Base-by-base conservation (phyloP, 2,113 vertebrate genomes). In the Mandrillus leucophaeus region DNA sequence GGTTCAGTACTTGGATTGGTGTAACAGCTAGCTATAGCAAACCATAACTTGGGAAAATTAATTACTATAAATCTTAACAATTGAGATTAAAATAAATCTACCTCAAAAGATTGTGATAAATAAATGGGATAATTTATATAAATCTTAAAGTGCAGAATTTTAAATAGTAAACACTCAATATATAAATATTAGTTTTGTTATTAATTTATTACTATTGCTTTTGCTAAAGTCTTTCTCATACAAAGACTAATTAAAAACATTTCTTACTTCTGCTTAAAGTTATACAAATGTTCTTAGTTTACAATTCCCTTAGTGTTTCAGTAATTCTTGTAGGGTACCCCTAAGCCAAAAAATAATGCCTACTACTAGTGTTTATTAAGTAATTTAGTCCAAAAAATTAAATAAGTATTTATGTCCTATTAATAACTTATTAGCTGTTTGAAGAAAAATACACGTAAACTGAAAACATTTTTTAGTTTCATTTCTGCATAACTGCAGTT, bases 61-160 rank as follows among this genome's bases (percentile, higher is more conserved):
- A 75, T 68, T 79, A 83, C 23, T 68, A 23, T 94, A 68, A 52
- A 76, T 85, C n/a, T 97, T 45, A 84, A 20, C 61, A 64, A 64
- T 9, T 59, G 48, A 96, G 40, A 81, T 89, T 92, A 75, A 94
- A 95, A 89, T 85, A 85, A 88, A 82, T 5, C 30, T 59, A 75
- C 45, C 45, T 76, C 20, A 76, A 70, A 55, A 68, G 22, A 59
- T 35, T 38, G 66, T 72, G 75, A 66, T 80, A 64, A 93, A 72
- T 45, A 88, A 78, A 27, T 66, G 35, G 27, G 7, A 86, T 78
- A 43, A 82, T 94, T 96, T 80, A 90, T 52, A 76, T 57, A 94
- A 66, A 93, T 8, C 40, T 81, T 82, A 82, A 96, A 85, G 38
- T 25, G 13, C 14, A 89, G 1, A 38, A 50, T 59, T 59, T 43